These are phyloP conservation scores for Paramormyrops hopkinsi DNA, from an alignment of 2,797 vertebrate species.

Conservation along the genomic window DNA sequence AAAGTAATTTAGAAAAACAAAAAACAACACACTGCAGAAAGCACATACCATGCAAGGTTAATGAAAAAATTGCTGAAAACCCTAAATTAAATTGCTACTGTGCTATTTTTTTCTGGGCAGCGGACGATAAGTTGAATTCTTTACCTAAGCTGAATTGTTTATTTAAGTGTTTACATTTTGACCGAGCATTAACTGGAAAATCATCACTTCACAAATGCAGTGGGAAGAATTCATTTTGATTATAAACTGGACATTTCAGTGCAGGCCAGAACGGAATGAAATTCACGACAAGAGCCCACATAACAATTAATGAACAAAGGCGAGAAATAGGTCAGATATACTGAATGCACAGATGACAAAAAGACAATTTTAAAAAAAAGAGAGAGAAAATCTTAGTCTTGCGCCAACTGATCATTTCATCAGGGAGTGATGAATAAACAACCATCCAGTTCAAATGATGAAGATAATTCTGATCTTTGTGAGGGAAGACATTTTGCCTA, in stretches of 20 bases:
- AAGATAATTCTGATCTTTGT: constrained; percentile 24
- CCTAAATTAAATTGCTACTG: not conserved
- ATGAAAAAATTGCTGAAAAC: not conserved
- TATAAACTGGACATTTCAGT: not conserved
- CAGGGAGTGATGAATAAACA: constrained; percentile 32
- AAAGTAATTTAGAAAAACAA: constrained; percentile 17
- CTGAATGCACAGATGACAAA: not conserved
- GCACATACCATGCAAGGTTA: not conserved
- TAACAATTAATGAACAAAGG: not conserved
- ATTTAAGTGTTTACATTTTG: not conserved
- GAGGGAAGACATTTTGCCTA: constrained; percentile 26
- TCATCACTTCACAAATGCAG: not conserved
- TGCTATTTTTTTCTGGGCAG: not conserved
- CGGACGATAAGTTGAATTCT: not conserved
- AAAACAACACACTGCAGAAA: not conserved
- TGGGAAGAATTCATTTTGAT: not conserved
- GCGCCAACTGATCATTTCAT: constrained; percentile 27
- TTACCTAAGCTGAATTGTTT: not conserved
- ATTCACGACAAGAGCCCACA: not conserved
- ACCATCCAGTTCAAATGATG: constrained; percentile 27
- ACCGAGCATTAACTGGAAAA: not conserved
- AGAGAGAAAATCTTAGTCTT: not conserved
- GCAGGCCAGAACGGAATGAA: not conserved
- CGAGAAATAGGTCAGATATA: not conserved
- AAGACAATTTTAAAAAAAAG: not conserved